phyloP scores from a whole-genome alignment of 2,113 vertebrate genomes.

The Lepisosteus oculatus region DNA sequence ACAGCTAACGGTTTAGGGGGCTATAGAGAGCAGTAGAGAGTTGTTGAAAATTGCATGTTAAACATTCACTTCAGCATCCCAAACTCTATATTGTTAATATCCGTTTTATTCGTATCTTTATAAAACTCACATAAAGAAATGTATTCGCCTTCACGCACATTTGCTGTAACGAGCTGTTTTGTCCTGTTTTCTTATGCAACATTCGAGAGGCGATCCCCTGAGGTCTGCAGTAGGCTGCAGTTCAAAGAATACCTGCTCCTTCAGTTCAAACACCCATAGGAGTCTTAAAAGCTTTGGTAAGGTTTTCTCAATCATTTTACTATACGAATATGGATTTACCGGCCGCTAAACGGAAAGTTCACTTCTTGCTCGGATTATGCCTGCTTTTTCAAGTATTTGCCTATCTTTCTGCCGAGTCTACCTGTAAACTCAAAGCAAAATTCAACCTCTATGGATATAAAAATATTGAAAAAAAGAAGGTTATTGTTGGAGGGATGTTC shows the following conservation, averaged over 20 bases:
- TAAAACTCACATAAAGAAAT: too few species aligned
- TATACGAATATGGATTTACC: constrained; percentile 42
- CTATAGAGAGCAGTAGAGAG: too few species aligned
- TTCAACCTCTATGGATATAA: constrained; percentile 71
- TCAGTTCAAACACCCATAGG: constrained; percentile 19
- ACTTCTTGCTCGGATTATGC: constrained; percentile 47
- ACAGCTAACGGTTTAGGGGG: too few species aligned
- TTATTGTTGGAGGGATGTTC: constrained; percentile 76
- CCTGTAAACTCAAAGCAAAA: constrained; percentile 63
- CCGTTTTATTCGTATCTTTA: too few species aligned
- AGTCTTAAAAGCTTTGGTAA: constrained; percentile 17
- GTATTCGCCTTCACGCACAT: too few species aligned
- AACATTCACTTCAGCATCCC: too few species aligned
- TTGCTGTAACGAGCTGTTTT: neutral
- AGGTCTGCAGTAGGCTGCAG: constrained; percentile 44
- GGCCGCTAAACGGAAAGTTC: constrained; percentile 26
- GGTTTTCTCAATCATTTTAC: constrained; percentile 18
- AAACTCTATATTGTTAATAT: too few species aligned
- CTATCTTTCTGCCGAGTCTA: constrained; percentile 28
- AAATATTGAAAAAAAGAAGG: constrained; percentile 63
- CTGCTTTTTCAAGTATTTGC: constrained; percentile 23
- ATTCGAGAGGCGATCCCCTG: constrained; percentile 36
- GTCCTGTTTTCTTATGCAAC: constrained; percentile 33
- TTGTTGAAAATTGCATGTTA: too few species aligned
- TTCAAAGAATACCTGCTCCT: constrained; percentile 28